Conservation (phyloP, 2,797 vertebrate species). For the Harpagifer antarcticus region DNA sequence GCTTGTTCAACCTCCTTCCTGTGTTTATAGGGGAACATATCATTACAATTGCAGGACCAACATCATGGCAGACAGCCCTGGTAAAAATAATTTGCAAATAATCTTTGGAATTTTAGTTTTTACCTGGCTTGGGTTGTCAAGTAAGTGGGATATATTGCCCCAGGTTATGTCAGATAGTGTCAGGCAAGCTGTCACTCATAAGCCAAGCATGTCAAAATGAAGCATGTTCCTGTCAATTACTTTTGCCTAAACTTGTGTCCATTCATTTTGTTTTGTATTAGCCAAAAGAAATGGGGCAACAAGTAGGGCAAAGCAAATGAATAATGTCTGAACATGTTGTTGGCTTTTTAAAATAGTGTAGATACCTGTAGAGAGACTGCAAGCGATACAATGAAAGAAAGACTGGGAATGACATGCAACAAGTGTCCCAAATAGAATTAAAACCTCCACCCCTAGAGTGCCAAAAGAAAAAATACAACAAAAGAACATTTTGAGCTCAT, state of each 20-base stretch:
- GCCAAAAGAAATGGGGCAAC: not conserved
- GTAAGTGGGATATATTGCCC: constrained; percentile 25
- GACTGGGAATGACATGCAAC: not conserved
- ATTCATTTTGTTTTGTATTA: not conserved
- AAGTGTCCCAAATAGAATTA: not conserved
- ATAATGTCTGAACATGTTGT: not conserved
- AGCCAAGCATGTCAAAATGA: constrained; percentile 17
- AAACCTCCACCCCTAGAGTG: not conserved
- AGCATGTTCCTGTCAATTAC: not conserved
- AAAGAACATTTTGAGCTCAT: too few relatives aligned
- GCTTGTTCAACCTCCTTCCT: constrained; percentile 22
- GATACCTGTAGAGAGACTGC: not conserved
- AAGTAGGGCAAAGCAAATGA: not conserved
- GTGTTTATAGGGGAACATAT: constrained; percentile 31
- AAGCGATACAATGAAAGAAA: not conserved
- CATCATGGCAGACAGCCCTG: constrained; percentile 19
- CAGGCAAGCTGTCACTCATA: constrained; percentile 34
- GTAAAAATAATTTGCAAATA: constrained; percentile 46
- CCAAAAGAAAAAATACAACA: not conserved
- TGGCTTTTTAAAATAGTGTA: not conserved
- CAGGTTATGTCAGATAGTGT: constrained; percentile 29
- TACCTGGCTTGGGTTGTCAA: constrained; percentile 21
- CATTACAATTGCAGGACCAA: constrained; percentile 40
- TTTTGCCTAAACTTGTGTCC: not conserved
- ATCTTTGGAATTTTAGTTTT: constrained; percentile 31